Conservation (phyloP, 1,140 invertebrate genomes). For the Eufriesea mexicana region DNA sequence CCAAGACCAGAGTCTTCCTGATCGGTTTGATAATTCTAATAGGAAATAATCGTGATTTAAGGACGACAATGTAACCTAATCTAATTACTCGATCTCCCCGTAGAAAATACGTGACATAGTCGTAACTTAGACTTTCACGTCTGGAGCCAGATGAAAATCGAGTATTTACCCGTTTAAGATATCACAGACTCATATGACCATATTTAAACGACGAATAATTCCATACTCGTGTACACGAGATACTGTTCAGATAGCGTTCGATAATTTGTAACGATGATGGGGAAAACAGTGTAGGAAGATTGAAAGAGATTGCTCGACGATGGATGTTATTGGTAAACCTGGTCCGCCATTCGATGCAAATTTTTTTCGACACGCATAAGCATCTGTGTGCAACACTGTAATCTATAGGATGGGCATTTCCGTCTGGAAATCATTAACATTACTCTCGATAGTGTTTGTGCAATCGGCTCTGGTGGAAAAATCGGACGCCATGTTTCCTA, state of each 20-base stretch:
- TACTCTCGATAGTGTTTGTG: not conserved
- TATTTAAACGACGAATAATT: conserved; percentile 8
- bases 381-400: conserved; percentile 19
- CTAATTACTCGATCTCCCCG: too few species aligned
- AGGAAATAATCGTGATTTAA: too few species aligned
- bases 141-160: not conserved
- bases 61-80: too few species aligned
- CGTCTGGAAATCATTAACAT: conserved; percentile 29
- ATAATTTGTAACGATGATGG: conserved; percentile 24
- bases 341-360: conserved; percentile 31
- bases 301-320: conserved; percentile 28
- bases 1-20: too few species aligned
- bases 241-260: conserved; percentile 36
- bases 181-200: not conserved
- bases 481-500: not conserved
- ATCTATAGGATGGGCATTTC: conserved; percentile 20
- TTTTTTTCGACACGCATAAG: conserved; percentile 27
- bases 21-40: too few species aligned
- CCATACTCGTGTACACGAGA: not conserved
- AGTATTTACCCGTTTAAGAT: not conserved
- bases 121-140: not conserved
- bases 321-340: conserved; percentile 27
- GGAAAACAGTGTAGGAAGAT: conserved; percentile 39
- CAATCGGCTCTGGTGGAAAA: not conserved
- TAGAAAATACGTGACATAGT: too few species aligned